Percentiles rank a stretch among this genome's conserved stretches.
Evolutionary conservation across 2,888 invertebrate genomes (phyloP).

Genomic region (Flexamia atlantica): DNA sequence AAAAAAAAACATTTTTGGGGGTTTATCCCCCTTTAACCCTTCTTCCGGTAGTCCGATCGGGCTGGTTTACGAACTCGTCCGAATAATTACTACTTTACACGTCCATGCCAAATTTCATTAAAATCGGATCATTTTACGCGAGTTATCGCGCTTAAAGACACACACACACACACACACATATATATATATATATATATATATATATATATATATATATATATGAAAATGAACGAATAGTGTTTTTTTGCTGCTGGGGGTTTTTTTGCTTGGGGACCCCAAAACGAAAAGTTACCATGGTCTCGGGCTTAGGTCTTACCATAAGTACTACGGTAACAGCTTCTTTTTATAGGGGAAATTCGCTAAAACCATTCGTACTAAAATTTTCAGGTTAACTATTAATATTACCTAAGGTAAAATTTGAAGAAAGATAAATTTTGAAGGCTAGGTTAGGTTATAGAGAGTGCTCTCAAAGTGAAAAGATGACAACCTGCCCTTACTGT

Average conservation of each 20-base stretch:
- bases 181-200: not conserved
- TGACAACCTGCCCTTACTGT: too few species aligned
- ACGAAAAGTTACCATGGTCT: not conserved
- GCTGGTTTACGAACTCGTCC: not conserved
- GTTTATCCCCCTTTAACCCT: not conserved
- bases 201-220: not conserved
- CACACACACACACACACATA: too few species aligned
- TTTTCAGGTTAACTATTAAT: too few species aligned
- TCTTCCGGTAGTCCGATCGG: not conserved
- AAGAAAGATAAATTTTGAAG: too few species aligned
- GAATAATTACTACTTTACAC: not conserved
- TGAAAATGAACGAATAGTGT: not conserved
- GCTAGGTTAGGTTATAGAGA: too few species aligned
- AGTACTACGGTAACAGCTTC: not conserved
- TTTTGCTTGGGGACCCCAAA: not conserved
- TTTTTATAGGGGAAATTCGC: not conserved
- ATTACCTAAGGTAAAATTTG: too few species aligned
- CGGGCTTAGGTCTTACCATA: not conserved
- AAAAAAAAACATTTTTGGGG: too few species aligned
- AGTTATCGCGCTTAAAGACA: conserved; percentile 7
- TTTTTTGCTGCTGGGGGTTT: too few species aligned
- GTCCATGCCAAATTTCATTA: not conserved
- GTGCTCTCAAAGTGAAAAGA: too few species aligned
- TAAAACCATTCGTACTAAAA: not conserved
- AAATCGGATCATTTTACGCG: not conserved